These are phyloP conservation scores for Dione juno DNA, from an alignment of 2,888 invertebrate species.

Conservation along the genomic window DNA sequence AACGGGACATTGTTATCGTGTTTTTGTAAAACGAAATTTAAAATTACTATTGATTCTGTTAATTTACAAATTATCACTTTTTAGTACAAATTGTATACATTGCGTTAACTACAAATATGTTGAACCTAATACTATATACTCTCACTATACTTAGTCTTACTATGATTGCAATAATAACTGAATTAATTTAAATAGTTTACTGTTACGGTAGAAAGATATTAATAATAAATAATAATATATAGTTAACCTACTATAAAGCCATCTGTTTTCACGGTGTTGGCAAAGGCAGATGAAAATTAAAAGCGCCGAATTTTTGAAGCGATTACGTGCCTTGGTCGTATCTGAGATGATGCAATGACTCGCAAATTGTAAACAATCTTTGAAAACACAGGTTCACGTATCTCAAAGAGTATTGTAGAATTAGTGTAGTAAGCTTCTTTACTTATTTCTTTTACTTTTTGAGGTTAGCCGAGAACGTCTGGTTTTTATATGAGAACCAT, in stretches of 20 bases:
- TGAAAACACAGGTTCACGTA: slow-evolving; percentile 36
- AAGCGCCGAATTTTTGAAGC: slow-evolving; percentile 11
- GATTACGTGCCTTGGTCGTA: slow-evolving; percentile 29
- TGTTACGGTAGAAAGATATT: not conserved
- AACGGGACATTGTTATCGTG: slow-evolving; percentile 34
- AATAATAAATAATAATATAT: not conserved
- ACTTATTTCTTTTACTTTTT: slow-evolving; percentile 31
- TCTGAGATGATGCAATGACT: slow-evolving; percentile 47
- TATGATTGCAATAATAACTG: not conserved
- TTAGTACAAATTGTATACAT: not conserved
- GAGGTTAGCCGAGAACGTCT: slow-evolving; percentile 45
- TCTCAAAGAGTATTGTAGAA: slow-evolving; percentile 6
- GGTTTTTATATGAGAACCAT: slow-evolving; percentile 44
- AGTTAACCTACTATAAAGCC: not conserved
- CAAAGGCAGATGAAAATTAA: not conserved
- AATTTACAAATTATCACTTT: not conserved
- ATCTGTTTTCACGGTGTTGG: slow-evolving; percentile 4
- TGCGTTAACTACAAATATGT: not conserved
- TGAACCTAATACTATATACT: not conserved
- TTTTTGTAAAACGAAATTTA: not conserved
- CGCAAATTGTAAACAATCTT: slow-evolving; percentile 44
- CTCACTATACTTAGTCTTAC: no score
- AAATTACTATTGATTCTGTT: not conserved
- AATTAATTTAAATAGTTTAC: slow-evolving; percentile 1
- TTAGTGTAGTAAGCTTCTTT: slow-evolving; percentile 18